phyloP scores from a whole-genome alignment of 2,888 invertebrate species.

The Aethes cnicana region DNA sequence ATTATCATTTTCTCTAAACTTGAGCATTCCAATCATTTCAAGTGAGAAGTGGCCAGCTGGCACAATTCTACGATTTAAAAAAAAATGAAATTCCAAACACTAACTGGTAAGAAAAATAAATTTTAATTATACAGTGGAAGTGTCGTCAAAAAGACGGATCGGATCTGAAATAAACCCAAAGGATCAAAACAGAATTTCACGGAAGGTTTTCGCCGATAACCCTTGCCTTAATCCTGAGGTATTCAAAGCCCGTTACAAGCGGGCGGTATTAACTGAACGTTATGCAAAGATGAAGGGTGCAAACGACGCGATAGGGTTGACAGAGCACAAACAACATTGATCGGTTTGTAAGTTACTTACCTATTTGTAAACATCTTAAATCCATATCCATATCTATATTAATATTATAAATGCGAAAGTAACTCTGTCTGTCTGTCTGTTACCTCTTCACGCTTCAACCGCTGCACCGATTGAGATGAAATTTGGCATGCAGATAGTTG shows the following conservation, averaged over 20 bases:
- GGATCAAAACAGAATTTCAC: constrained; percentile 32
- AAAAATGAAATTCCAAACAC: background rate
- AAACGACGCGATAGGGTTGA: constrained; percentile 23
- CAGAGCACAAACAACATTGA: constrained; percentile 3
- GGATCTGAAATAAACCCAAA: constrained; percentile 28
- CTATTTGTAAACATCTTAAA: too few relatives aligned
- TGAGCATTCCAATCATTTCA: too few relatives aligned
- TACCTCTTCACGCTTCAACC: too few relatives aligned
- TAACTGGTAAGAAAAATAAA: constrained; percentile 11
- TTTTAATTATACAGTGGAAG: constrained; percentile 24
- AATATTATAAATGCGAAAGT: too few relatives aligned
- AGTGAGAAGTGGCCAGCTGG: too few relatives aligned
- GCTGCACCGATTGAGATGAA: too few relatives aligned
- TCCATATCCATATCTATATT: too few relatives aligned
- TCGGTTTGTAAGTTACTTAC: too few relatives aligned
- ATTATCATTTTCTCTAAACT: too few relatives aligned
- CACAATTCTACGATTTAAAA: too few relatives aligned
- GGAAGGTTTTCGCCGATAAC: constrained; percentile 35
- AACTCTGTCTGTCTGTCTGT: too few relatives aligned
- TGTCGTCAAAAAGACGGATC: constrained; percentile 28
- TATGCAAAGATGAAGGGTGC: constrained; percentile 59
- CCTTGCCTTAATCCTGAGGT: constrained; percentile 44
- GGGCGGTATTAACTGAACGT: constrained; percentile 41
- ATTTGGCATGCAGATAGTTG: too few relatives aligned
- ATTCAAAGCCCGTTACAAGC: constrained; percentile 45